Percentiles rank a stretch among this genome's conserved stretches.
Evolutionary conservation across 2,113 vertebrate species (phyloP).

Genomic region (Salvelinus sp.): DNA sequence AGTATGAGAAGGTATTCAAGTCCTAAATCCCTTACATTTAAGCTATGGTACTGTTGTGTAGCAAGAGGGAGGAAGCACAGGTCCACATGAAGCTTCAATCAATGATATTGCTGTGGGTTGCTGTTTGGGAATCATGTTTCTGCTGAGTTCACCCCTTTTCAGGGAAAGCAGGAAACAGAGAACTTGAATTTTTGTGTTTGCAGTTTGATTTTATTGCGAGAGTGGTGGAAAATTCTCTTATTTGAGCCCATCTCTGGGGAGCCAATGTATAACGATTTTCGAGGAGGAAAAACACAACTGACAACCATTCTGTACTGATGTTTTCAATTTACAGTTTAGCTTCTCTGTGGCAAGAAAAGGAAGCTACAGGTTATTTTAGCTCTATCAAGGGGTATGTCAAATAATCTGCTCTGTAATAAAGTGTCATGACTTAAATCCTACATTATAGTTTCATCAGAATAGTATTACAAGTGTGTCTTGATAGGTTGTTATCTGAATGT

Average conservation of each 20-base stretch:
- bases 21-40: conserved; percentile 3
- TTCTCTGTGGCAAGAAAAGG: background rate
- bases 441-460: background rate
- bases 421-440: background rate
- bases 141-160: conserved; percentile 23
- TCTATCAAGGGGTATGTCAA: background rate
- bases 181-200: conserved; percentile 7
- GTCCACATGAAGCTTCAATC: conserved; percentile 21
- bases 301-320: background rate
- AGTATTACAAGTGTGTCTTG: conserved; percentile 1
- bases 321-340: background rate
- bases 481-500: background rate
- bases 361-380: background rate
- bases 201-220: conserved; percentile 25
- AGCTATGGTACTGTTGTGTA: conserved; percentile 6
- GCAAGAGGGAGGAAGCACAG: conserved; percentile 6
- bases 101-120: conserved; percentile 24
- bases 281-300: background rate
- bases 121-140: conserved; percentile 22
- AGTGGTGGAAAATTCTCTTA: background rate
- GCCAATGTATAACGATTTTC: background rate
- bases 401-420: background rate
- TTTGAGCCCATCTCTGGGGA: conserved; percentile 2
- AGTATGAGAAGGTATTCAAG: background rate
- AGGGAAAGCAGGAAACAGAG: conserved; percentile 11